Conservation (phyloP, 64 coral and sea anemone genomes). For the Orbicella faveolata region DNA sequence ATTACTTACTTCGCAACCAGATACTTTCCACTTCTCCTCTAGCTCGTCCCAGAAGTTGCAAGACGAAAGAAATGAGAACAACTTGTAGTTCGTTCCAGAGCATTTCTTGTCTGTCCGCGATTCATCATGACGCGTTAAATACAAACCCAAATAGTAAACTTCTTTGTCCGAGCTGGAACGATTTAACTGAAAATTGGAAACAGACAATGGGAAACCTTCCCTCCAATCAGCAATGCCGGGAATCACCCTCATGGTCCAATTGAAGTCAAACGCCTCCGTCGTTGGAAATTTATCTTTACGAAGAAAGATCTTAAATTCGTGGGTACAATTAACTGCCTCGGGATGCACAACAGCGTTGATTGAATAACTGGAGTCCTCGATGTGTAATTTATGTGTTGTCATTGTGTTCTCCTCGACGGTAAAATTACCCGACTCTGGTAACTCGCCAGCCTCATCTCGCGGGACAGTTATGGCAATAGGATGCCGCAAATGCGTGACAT, state of each 20-base stretch:
- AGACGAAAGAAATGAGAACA: slow-evolving; percentile 43
- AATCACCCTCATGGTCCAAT: slow-evolving; percentile 38
- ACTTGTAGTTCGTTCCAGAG: slow-evolving; percentile 63
- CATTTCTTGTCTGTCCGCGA: neutral
- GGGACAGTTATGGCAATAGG: slow-evolving; percentile 17
- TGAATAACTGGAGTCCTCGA: slow-evolving; percentile 41
- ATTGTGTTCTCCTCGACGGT: slow-evolving; percentile 41
- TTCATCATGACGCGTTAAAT: slow-evolving; percentile 25
- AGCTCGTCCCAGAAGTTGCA: slow-evolving; percentile 71
- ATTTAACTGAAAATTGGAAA: slow-evolving; percentile 77
- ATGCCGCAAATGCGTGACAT: slow-evolving; percentile 15
- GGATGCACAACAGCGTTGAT: slow-evolving; percentile 57
- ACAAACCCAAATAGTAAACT: slow-evolving; percentile 56
- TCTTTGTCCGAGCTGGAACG: slow-evolving; percentile 21
- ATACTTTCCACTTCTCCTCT: slow-evolving; percentile 56
- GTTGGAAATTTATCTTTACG: slow-evolving; percentile 34
- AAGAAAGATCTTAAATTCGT: slow-evolving; percentile 40
- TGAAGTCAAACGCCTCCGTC: slow-evolving; percentile 50
- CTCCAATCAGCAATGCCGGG: neutral
- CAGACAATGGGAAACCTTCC: slow-evolving; percentile 37
- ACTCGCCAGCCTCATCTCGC: neutral
- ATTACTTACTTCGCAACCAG: slow-evolving; percentile 76
- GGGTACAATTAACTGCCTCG: slow-evolving; percentile 50
- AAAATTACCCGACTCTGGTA: slow-evolving; percentile 17
- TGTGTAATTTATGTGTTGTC: slow-evolving; percentile 51